Percentiles rank a stretch among this genome's conserved stretches.
Conservation (phyloP, 2,888 invertebrate genomes). For the Lamellibrachia columna region DNA sequence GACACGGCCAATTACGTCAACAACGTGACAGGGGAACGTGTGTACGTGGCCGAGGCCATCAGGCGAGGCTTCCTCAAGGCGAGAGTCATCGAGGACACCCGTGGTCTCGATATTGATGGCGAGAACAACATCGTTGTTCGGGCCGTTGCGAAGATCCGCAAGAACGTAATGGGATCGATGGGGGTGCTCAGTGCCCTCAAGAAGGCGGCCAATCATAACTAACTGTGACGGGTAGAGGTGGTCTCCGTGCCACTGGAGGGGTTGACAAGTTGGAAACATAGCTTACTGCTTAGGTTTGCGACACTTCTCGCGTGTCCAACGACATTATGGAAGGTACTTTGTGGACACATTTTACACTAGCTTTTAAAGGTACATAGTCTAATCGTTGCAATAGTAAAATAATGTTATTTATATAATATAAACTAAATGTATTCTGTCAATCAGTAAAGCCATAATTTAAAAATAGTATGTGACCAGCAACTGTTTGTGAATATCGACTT, state of each 20-base stretch:
- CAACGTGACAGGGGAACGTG: slow-evolving; percentile 40
- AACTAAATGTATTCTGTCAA: too few relatives aligned
- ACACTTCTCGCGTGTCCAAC: not conserved
- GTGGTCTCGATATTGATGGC: slow-evolving; percentile 57
- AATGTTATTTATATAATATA: too few relatives aligned
- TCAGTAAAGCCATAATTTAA: too few relatives aligned
- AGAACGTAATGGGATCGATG: slow-evolving; percentile 55
- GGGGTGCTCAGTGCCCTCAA: slow-evolving; percentile 36
- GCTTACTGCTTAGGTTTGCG: not conserved
- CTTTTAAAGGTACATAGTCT: too few relatives aligned
- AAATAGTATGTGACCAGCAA: too few relatives aligned
- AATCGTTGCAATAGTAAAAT: too few relatives aligned
- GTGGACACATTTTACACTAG: not conserved
- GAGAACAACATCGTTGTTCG: slow-evolving; percentile 59
- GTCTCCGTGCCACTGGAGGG: not conserved
- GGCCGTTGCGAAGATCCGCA: slow-evolving; percentile 50
- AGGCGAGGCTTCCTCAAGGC: slow-evolving; percentile 43
- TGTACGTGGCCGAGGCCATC: slow-evolving; percentile 44
- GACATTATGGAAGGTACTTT: not conserved
- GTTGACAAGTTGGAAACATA: not conserved
- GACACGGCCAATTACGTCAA: slow-evolving; percentile 44
- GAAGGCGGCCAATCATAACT: slow-evolving; percentile 7
- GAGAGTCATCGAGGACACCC: slow-evolving; percentile 51
- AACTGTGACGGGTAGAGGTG: not conserved
- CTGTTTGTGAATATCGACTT: too few relatives aligned